Conservation (phyloP, 2,113 vertebrate genomes). For the Grallaria varia region DNA sequence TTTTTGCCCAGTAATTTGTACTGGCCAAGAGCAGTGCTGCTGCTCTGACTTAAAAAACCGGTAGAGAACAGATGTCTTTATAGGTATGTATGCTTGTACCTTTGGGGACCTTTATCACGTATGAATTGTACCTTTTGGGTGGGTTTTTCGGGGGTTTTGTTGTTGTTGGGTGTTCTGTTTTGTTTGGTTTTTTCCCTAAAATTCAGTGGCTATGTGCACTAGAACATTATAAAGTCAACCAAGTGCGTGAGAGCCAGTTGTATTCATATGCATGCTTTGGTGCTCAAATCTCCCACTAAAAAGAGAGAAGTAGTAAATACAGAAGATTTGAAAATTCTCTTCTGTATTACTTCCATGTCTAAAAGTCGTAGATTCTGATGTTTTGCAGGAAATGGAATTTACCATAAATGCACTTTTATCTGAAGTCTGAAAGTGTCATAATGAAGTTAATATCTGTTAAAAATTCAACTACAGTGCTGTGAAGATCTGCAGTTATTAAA, state of each 20-base stretch:
- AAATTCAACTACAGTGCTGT: neutral
- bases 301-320: neutral
- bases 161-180: neutral
- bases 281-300: neutral
- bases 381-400: neutral
- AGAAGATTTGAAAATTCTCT: neutral
- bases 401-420: neutral
- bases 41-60: neutral
- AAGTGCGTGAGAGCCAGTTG: neutral
- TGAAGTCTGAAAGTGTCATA: neutral
- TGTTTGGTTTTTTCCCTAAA: neutral
- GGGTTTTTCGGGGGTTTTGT: neutral
- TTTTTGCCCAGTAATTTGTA: neutral
- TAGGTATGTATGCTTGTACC: neutral
- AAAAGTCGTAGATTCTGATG: neutral
- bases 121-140: neutral
- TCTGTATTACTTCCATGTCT: neutral
- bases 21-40: neutral
- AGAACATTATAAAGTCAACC: neutral
- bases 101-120: neutral
- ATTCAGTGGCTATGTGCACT: neutral
- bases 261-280: neutral
- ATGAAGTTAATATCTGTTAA: neutral
- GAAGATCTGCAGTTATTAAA: slow-evolving; percentile 26
- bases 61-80: neutral